A percentile compares a stretch with the other conserved stretches of the same genome.
Conservation (phyloP, 1,140 invertebrate species). For the Steinernema khuongi region DNA sequence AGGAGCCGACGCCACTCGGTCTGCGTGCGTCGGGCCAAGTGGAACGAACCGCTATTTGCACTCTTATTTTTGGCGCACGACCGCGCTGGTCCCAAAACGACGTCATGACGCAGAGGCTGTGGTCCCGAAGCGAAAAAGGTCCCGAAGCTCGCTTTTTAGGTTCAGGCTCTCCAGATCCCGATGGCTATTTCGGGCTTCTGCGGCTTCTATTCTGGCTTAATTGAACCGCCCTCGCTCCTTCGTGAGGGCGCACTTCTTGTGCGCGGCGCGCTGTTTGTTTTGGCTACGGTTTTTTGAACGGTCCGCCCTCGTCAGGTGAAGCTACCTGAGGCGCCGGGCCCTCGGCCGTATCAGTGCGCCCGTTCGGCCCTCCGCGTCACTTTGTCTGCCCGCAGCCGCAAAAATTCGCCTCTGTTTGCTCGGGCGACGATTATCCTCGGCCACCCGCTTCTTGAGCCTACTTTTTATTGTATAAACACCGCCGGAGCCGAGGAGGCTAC, state of each 20-base stretch:
- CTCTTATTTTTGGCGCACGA: neutral
- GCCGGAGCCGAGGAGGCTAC: too few species aligned
- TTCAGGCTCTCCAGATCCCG: too few species aligned
- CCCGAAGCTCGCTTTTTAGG: neutral
- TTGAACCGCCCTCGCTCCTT: neutral
- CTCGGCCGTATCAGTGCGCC: neutral
- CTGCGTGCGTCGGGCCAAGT: constrained; percentile 4
- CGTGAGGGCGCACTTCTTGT: neutral
- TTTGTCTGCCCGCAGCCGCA: constrained; percentile 1
- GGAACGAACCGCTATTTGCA: constrained; percentile 13
- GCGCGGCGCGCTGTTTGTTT: neutral
- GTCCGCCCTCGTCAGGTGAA: neutral
- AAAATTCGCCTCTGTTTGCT: constrained; percentile 3
- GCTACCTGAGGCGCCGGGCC: neutral
- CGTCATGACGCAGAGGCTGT: neutral
- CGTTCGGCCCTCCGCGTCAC: neutral
- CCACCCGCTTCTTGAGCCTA: neutral
- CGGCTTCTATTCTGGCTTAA: neutral
- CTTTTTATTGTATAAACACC: constrained; percentile 10
- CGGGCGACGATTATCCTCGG: neutral
- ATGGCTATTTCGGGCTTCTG: neutral
- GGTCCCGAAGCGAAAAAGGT: neutral
- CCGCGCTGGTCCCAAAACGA: neutral
- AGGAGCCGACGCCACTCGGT: constrained; percentile 12
- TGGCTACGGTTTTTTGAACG: constrained; percentile 14